Conservation (phyloP, 2,797 vertebrate genomes). For the Spinibarbus caldwelli region DNA sequence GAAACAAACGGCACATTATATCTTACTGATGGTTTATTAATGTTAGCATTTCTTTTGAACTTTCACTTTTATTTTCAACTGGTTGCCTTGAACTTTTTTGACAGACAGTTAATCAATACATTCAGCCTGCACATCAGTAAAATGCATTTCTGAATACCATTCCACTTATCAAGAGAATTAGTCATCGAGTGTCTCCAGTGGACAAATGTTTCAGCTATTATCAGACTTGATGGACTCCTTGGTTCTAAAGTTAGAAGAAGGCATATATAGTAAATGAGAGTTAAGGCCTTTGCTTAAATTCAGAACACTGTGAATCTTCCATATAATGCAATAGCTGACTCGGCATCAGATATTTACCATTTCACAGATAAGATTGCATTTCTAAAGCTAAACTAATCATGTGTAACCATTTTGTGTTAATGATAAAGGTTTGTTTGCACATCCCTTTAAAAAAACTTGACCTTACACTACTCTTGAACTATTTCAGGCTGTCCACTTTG, state of each 20-base stretch:
- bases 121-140: conserved; percentile 26
- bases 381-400: background rate
- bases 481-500: conserved; percentile 42
- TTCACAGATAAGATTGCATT: conserved; percentile 2
- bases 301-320: background rate
- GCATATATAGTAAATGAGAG: background rate
- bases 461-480: conserved; percentile 18
- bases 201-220: conserved; percentile 1
- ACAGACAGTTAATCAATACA: conserved; percentile 45
- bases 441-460: conserved; percentile 17
- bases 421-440: conserved; percentile 32
- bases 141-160: conserved; percentile 4
- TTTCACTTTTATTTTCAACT: background rate
- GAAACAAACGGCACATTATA: background rate
- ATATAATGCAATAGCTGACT: background rate
- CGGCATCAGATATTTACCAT: background rate
- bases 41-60: background rate
- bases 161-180: background rate
- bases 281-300: background rate
- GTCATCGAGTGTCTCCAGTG: background rate
- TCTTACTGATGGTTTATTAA: background rate
- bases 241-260: background rate
- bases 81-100: background rate
- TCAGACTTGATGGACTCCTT: background rate
- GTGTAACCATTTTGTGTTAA: conserved; percentile 20